Conservation (phyloP, 1,140 invertebrate genomes). For the Saccostrea cuccullata region DNA sequence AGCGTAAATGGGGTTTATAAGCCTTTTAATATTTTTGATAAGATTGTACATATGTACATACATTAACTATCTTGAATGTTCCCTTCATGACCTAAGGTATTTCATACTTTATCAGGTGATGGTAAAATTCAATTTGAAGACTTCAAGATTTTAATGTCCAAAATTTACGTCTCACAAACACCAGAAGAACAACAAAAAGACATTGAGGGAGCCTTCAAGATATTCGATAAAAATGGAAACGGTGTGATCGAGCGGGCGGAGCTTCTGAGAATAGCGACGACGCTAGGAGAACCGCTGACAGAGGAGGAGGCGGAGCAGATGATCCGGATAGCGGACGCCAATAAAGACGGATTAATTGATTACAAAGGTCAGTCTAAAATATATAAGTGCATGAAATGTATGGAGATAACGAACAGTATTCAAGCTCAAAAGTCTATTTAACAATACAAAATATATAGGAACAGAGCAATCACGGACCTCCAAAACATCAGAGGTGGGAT, state of each 20-base stretch:
- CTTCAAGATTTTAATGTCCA: constrained; percentile 37
- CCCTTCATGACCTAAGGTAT: background rate
- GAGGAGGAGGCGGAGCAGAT: constrained; percentile 94
- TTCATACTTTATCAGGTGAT: constrained; percentile 29
- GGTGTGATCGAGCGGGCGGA: constrained; percentile 39
- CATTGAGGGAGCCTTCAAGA: constrained; percentile 37
- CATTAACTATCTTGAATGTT: background rate
- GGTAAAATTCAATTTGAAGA: constrained; percentile 46
- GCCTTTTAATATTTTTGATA: too few relatives aligned
- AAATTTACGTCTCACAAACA: background rate
- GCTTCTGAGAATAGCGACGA: constrained; percentile 18
- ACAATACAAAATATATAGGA: too few relatives aligned
- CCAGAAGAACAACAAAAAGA: constrained; percentile 35
- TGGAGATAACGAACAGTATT: too few relatives aligned
- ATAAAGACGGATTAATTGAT: constrained; percentile 83
- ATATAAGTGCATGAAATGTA: background rate
- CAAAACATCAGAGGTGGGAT: too few relatives aligned
- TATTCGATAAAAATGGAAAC: constrained; percentile 47
- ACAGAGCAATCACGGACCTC: too few relatives aligned
- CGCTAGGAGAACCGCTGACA: constrained; percentile 87
- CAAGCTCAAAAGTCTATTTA: too few relatives aligned
- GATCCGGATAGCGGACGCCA: constrained; percentile 93
- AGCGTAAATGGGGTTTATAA: too few relatives aligned
- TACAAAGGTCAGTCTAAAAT: constrained; percentile 35
- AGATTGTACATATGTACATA: background rate